Base-by-base conservation (phyloP, 1,140 invertebrate genomes). In the Penaeus vannamei region DNA sequence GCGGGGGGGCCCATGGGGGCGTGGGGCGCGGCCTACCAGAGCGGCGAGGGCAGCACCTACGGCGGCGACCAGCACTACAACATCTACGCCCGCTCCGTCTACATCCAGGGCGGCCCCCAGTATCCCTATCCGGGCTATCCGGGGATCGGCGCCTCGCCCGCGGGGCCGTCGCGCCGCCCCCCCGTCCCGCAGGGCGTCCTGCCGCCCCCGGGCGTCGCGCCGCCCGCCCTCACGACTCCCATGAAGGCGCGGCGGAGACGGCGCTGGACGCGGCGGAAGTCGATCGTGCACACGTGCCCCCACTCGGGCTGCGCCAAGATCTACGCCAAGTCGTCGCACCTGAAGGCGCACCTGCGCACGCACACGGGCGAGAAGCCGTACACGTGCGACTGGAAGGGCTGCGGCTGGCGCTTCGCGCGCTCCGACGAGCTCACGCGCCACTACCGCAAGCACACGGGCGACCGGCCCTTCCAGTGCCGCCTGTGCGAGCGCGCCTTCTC, bases 401-500 rank as follows among this genome's bases (percentile, higher is more conserved):
- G 98, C 92, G 96, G 95, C 0, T 95, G 97, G 93, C 95, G 96
- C 89, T 99, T 99, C 93, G 95, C 96, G 1, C 94, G 97, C 82
- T 97, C 97, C 7, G 97, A 98, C 92, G 98, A 98, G 72, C 72
- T 76, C 22, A 76, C 72, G 29, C 72, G 72, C 72, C 72, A 76
- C 42, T 76, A 76, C 72, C 72, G 72, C 29, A 76, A 76, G 72
- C 72, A 76, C 72, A 76, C 72, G 7, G 72, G 72, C 19, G 72
- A 76, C 72, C 22, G 72, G 17, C 72, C 72, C 26, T 76, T 76
- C 72, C 72, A 76, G 72, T 76, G 72, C 92, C 93, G 72, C 20
- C 26, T 76, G 7, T 99, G 98, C 93, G 97, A 98, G 93, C 94
- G 98, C 20, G 97, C 97, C 20, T 99, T 99, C 93, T 98, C 98